Evolutionary conservation across 2,113 vertebrate genomes (phyloP).

Genomic region (Sapayoa aenigma): DNA sequence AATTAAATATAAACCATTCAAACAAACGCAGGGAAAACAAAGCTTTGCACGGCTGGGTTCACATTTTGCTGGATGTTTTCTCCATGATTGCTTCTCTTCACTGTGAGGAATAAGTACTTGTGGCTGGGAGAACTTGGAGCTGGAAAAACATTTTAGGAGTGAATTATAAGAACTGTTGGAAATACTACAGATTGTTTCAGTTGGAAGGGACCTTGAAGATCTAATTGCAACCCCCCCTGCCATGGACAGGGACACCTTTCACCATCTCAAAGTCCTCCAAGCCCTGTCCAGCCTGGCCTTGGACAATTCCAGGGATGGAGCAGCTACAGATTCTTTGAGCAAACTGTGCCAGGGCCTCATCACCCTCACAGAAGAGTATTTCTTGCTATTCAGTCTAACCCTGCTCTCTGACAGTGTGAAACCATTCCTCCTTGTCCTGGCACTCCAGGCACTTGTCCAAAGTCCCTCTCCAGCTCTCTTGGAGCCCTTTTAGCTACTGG

Average conservation of each 20-base stretch:
- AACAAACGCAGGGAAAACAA: background rate
- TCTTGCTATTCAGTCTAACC: fast-evolving
- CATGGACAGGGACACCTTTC: no score
- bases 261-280: fast-evolving
- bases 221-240: no score
- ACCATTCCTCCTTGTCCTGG: background rate
- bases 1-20: conserved; percentile 36
- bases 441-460: no score
- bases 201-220: background rate
- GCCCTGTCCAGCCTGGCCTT: fast-evolving
- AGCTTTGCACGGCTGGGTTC: background rate
- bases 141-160: background rate
- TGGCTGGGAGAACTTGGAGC: background rate
- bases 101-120: background rate
- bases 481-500: background rate
- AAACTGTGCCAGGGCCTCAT: fast-evolving
- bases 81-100: background rate
- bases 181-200: background rate
- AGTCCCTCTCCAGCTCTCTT: background rate
- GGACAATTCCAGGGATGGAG: background rate
- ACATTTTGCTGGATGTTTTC: background rate
- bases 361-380: fast-evolving
- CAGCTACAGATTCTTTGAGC: background rate
- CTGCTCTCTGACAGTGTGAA: background rate
- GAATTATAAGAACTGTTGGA: background rate